A percentile compares a stretch with the other conserved stretches of the same genome.
Conservation (phyloP, 2,888 invertebrate species). For the Zelleria hepariella region DNA sequence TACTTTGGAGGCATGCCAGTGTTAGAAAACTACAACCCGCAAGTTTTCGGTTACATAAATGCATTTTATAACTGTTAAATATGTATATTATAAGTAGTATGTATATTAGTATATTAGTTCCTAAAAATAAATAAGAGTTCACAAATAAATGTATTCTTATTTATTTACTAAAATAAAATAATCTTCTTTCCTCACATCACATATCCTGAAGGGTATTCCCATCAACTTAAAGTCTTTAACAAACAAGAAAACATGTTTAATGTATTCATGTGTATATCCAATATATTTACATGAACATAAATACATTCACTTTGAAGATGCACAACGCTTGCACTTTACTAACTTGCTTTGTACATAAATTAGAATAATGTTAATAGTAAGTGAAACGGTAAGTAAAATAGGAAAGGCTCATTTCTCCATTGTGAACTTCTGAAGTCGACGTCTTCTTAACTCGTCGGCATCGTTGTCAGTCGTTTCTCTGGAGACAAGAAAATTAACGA, state of each 20-base stretch:
- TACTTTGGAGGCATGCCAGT: slow-evolving; percentile 77
- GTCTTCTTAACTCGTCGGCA: slow-evolving; percentile 80
- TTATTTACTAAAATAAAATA: slow-evolving; percentile 17
- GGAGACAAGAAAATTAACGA: slow-evolving; percentile 19
- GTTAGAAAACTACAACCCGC: slow-evolving; percentile 82
- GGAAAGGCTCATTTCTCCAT: slow-evolving; percentile 48
- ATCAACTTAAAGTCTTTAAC: not conserved
- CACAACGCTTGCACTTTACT: slow-evolving; percentile 60
- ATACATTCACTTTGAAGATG: slow-evolving; percentile 62
- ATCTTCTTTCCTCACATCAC: not conserved
- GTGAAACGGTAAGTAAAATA: not conserved
- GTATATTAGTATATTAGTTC: slow-evolving; percentile 22
- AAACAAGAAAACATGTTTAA: slow-evolving; percentile 19
- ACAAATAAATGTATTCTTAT: slow-evolving; percentile 10
- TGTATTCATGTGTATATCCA: slow-evolving; percentile 67
- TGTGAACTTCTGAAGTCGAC: slow-evolving; percentile 82
- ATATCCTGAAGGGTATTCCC: not conserved
- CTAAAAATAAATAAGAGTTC: slow-evolving; percentile 12
- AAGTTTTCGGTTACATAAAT: slow-evolving; percentile 82
- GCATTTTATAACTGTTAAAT: slow-evolving; percentile 82
- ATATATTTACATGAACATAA: slow-evolving; percentile 71
- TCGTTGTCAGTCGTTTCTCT: slow-evolving; percentile 63
- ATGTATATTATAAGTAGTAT: not conserved
- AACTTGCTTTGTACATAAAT: slow-evolving; percentile 62
- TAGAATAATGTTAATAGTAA: slow-evolving; percentile 20